Evolutionary conservation across 2,888 invertebrate genomes (phyloP).

Genomic region (Andrena bicolor): DNA sequence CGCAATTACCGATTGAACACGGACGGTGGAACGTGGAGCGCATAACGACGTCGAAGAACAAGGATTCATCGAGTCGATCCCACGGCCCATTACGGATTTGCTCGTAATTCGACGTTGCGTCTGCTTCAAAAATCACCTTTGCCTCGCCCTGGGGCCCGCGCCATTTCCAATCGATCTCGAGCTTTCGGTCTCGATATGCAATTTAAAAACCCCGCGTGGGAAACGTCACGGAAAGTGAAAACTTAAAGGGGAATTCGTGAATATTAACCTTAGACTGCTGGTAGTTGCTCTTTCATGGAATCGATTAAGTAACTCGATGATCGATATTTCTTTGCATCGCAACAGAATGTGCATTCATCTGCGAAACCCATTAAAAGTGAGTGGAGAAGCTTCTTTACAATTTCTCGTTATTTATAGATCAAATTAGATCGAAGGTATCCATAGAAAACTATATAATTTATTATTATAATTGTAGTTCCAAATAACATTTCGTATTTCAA

Average conservation of each 20-base stretch:
- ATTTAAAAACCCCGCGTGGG: neutral
- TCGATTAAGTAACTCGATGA: too few relatives aligned
- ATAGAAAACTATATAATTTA: too few relatives aligned
- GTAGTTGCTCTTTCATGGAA: too few relatives aligned
- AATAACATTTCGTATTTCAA: too few relatives aligned
- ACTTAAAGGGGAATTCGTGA: neutral
- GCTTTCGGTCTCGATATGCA: neutral
- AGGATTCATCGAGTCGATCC: conserved; percentile 73
- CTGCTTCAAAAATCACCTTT: conserved; percentile 50
- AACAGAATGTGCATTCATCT: too few relatives aligned
- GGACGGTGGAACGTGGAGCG: conserved; percentile 72
- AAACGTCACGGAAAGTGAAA: conserved; percentile 5
- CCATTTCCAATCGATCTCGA: conserved; percentile 11
- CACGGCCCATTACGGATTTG: conserved; percentile 76
- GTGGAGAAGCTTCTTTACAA: too few relatives aligned
- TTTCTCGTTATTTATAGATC: too few relatives aligned
- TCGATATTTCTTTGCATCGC: too few relatives aligned
- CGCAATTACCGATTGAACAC: conserved; percentile 80
- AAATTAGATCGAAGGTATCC: too few relatives aligned
- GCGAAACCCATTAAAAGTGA: too few relatives aligned
- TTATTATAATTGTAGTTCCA: too few relatives aligned
- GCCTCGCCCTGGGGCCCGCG: conserved; percentile 19
- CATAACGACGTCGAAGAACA: conserved; percentile 68
- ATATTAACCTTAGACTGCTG: too few relatives aligned
- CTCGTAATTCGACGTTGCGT: conserved; percentile 73